Conservation (phyloP, 2,888 invertebrate species). For the Sepioteuthis lessoniana region DNA sequence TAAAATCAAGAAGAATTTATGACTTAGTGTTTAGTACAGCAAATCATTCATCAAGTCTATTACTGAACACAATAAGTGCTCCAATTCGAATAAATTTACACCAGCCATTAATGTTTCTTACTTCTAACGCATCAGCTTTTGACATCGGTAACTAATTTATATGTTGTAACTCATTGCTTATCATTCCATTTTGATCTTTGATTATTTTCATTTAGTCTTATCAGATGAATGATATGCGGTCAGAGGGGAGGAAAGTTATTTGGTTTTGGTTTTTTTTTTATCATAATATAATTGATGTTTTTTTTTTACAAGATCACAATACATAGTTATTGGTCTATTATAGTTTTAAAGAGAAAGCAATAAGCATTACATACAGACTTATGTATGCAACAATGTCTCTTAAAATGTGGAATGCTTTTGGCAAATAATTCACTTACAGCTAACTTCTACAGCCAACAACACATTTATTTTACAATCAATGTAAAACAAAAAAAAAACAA, state of each 20-base stretch:
- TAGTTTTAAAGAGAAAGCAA: not conserved
- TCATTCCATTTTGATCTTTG: not conserved
- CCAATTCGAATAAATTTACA: not conserved
- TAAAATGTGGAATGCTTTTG: not conserved
- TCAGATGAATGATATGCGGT: not conserved
- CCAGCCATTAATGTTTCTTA: not conserved
- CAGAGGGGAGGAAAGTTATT: not conserved
- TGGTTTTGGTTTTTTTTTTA: not conserved
- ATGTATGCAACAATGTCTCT: not conserved
- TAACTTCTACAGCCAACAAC: not conserved
- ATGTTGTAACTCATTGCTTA: no score
- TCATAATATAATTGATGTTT: not conserved
- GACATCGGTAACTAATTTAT: no score
- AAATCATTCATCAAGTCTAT: not conserved
- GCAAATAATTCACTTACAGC: not conserved
- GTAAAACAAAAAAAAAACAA: not conserved
- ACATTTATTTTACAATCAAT: not conserved
- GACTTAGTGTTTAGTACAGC: not conserved
- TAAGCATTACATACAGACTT: not conserved
- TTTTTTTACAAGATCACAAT: not conserved
- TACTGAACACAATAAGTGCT: not conserved
- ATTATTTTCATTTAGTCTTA: not conserved
- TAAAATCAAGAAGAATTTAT: not conserved
- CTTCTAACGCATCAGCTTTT: not conserved
- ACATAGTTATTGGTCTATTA: not conserved